Evolutionary conservation across 2,113 vertebrate genomes (phyloP).

Genomic region (Lichenostomus cassidix): DNA sequence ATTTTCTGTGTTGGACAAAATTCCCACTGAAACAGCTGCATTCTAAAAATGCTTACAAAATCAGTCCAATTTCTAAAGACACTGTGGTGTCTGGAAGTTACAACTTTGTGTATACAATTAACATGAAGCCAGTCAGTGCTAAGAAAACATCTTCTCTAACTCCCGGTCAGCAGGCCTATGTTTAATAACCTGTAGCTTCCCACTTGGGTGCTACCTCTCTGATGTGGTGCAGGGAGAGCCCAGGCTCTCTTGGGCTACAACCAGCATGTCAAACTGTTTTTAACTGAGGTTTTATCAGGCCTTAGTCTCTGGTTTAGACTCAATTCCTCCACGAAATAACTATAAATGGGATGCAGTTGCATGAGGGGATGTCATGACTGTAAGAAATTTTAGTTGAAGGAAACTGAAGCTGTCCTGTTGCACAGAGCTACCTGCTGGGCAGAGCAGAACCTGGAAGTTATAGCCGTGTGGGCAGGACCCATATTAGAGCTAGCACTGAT

Average conservation of each 20-base stretch:
- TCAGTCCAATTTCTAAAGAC: not conserved
- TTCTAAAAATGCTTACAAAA: not conserved
- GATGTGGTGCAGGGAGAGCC: not conserved
- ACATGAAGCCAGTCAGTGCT: rapidly evolving
- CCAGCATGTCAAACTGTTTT: not conserved
- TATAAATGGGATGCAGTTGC: not conserved
- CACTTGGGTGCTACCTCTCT: not conserved
- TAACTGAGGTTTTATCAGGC: not conserved
- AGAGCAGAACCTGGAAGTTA: not conserved
- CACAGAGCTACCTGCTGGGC: not conserved
- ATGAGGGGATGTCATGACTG: not conserved
- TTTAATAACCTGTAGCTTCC: not conserved
- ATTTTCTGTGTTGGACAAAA: not conserved
- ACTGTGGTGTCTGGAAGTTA: not conserved
- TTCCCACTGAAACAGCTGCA: not conserved
- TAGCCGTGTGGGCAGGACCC: not conserved
- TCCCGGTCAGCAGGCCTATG: not conserved
- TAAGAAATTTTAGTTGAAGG: not conserved
- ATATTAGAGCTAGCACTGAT: not conserved
- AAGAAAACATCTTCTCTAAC: not conserved
- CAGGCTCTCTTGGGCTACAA: not conserved
- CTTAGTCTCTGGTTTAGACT: not conserved
- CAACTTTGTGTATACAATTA: not conserved
- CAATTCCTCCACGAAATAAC: not conserved
- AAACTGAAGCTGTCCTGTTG: not conserved